A percentile compares a stretch with the other conserved stretches of the same genome.
Evolutionary conservation across 2,888 invertebrate species (phyloP).

Genomic region (Eulithis testata): DNA sequence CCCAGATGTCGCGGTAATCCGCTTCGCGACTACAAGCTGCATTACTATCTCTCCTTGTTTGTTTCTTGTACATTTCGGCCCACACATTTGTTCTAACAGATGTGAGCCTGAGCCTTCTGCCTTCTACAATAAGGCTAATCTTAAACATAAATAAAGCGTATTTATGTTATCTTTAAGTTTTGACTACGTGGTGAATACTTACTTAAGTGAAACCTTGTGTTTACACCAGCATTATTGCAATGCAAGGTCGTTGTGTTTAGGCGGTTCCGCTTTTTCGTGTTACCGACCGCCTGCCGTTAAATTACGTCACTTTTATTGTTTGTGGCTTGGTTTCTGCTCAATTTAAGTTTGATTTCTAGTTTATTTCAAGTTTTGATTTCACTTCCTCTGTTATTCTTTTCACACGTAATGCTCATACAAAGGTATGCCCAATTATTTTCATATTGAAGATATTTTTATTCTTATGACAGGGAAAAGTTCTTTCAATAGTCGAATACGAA

Average conservation of each 20-base stretch:
- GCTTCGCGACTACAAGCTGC: constrained; percentile 44
- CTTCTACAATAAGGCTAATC: too few relatives aligned
- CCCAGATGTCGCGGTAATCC: constrained; percentile 67
- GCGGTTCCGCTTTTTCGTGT: constrained; percentile 42
- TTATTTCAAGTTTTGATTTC: constrained; percentile 19
- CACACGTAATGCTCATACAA: constrained; percentile 23
- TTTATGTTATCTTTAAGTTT: too few relatives aligned
- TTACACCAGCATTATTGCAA: constrained; percentile 12
- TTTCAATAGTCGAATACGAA: constrained; percentile 28
- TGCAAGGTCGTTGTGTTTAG: constrained; percentile 40
- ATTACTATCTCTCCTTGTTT: constrained; percentile 51
- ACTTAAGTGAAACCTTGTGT: background rate
- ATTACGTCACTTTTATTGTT: constrained; percentile 40
- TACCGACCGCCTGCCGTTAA: constrained; percentile 35
- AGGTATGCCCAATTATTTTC: too few relatives aligned
- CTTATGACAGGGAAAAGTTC: constrained; percentile 12
- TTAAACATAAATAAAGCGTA: too few relatives aligned
- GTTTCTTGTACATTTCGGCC: constrained; percentile 43
- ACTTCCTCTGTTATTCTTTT: constrained; percentile 15
- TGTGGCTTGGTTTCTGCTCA: constrained; percentile 34
- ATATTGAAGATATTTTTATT: constrained; percentile 21
- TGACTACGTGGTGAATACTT: too few relatives aligned
- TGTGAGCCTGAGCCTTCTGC: too few relatives aligned
- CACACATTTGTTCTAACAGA: too few relatives aligned
- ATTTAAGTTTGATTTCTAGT: constrained; percentile 30